Base-by-base conservation (phyloP, 2,888 invertebrate species). In the Fissipunctia ypsillon region DNA sequence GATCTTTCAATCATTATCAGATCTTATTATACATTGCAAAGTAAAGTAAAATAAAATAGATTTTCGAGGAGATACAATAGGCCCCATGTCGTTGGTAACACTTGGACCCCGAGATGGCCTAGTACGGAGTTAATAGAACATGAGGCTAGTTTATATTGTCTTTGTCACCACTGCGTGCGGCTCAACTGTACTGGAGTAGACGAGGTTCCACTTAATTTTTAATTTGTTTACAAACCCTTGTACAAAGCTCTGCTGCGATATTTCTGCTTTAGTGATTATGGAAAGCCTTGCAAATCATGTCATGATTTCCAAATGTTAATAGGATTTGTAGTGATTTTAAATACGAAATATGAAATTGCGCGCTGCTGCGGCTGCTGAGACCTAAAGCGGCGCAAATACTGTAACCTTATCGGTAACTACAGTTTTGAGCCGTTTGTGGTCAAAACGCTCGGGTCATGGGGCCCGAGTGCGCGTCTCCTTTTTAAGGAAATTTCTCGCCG, bases 1-100 rank as follows among this genome's bases (percentile, higher is more conserved):
- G 69, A 25, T 38, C n/a, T 28, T 54, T 52, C 25, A 71, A 52
- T 70, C 45, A n/a, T n/a, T n/a, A n/a, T n/a, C n/a, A n/a, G n/a
- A n/a, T n/a, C n/a, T n/a, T n/a, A n/a, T n/a, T n/a, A n/a, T 25
- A 56, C 19, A 48, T 16, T 1, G 16, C 16, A 19, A 70, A 50
- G 4, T 28, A 19, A n/a, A 16, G n/a, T n/a, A n/a, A n/a, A n/a
- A 16, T 1, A n/a, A 48, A 48, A 69, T 7, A 19, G 31, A 16
- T 68, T n/a, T 35, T 31, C 16, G 6, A 41, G n/a, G 12, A 63
- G 14, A 16, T 12, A 59, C n/a, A 16, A 4, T 35, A n/a, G 2
- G n/a, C 59, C 38, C 12, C 14, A 57, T 22, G 14, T 7, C 3
- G 3, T 2, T 25, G 7, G 25, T 7, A 52, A 54, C 7, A 25